Percentiles rank a stretch among this genome's conserved stretches.
Evolutionary conservation across 2,888 invertebrate genomes (phyloP).

Genomic region (Beris morrisii): DNA sequence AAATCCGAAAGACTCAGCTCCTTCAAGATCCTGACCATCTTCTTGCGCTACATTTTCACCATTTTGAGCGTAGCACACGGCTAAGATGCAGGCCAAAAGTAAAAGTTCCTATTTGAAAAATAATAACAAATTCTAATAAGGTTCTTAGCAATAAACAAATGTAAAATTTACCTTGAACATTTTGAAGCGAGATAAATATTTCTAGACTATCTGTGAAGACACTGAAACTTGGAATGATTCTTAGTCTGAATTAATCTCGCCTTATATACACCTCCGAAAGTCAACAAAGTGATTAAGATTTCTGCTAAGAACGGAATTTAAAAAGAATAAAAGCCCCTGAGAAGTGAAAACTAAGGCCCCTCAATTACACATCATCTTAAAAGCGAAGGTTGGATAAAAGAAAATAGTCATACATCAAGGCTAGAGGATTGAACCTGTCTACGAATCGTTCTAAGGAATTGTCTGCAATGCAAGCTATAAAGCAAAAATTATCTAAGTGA

Average conservation of each 20-base stretch:
- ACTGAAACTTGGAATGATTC: conserved; percentile 5
- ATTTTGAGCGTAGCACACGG: conserved; percentile 10
- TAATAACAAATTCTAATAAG: background rate
- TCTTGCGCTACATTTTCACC: conserved; percentile 5
- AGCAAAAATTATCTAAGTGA: too few species aligned
- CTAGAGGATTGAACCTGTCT: too few species aligned
- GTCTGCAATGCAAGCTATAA: too few species aligned
- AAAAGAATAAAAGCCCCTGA: too few species aligned
- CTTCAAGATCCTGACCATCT: conserved; percentile 10
- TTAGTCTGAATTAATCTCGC: background rate
- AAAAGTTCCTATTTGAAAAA: conserved; percentile 3
- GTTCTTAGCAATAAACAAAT: background rate
- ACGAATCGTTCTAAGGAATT: too few species aligned
- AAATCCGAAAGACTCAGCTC: conserved; percentile 20
- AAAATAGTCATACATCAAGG: too few species aligned
- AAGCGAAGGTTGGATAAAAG: too few species aligned
- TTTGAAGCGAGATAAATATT: background rate
- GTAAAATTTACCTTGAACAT: conserved; percentile 8
- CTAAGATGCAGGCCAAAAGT: conserved; percentile 9
- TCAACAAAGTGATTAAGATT: too few species aligned
- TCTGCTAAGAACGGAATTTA: too few species aligned
- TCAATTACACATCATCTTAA: too few species aligned
- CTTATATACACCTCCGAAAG: too few species aligned
- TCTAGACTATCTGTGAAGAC: background rate
- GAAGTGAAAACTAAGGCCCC: too few species aligned